phyloP scores from a whole-genome alignment of 2,113 vertebrate species.

The Lamprologus lemairii region DNA sequence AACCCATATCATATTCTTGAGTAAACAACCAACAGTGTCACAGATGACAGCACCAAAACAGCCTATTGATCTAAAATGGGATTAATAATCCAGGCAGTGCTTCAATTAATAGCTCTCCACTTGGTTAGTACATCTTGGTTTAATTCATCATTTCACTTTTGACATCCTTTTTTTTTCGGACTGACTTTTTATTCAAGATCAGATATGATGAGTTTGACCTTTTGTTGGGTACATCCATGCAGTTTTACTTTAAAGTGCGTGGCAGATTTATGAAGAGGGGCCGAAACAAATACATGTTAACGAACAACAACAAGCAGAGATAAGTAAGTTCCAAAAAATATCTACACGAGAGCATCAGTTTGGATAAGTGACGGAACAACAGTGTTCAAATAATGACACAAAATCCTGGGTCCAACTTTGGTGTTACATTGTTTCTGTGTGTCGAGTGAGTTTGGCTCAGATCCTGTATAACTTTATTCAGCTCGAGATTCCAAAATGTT shows the following conservation, averaged over 20 bases:
- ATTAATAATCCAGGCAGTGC: not conserved
- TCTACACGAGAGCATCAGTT: not conserved
- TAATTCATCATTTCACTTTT: not conserved
- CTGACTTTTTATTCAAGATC: not conserved
- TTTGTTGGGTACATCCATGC: not conserved
- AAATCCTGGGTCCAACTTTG: not conserved
- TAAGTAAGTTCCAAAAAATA: not conserved
- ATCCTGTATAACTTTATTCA: not conserved
- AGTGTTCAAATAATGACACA: not conserved
- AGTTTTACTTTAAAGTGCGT: not conserved
- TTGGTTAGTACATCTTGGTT: not conserved
- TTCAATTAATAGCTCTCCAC: not conserved
- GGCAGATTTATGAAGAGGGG: not conserved
- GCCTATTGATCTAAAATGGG: not conserved
- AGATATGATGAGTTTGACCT: not conserved
- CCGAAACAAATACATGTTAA: fast-evolving
- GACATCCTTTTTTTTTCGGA: not conserved
- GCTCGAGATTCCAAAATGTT: not conserved
- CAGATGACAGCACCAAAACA: not conserved
- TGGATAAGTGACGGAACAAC: not conserved
- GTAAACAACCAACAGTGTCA: not conserved
- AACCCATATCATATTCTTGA: not conserved
- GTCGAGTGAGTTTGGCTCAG: not conserved
- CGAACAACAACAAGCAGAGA: fast-evolving
- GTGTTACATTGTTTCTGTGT: not conserved